Evolutionary conservation across 2,113 vertebrate genomes (phyloP), one percentile per base, ranked within the genome.

Genomic region (Lethenteron camtschaticum): DNA sequence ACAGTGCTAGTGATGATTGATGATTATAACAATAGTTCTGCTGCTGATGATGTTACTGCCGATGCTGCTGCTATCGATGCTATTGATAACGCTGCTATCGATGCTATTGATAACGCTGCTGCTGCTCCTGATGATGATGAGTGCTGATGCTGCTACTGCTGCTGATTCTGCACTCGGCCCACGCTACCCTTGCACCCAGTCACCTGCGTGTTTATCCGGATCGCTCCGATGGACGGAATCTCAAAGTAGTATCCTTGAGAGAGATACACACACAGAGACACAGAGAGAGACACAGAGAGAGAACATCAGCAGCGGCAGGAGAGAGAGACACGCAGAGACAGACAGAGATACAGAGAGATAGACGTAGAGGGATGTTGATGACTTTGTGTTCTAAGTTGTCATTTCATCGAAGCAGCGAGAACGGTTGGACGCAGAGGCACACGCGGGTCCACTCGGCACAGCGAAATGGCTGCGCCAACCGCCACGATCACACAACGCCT

Each of bases 121-220:
- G 41, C 41, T 41, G 41, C 41, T 41, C 6, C 41, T 41, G 41
- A 41, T 41, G 41, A 41, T 6, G 41, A 41, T 41, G 24, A 41
- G 24, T 41, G 24, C 3, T 41, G 24, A 41, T 41, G 24, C 3
- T 41, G 41, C 5, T 41, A 5, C 5, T 6, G 41, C 41, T 41
- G 41, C 41, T 41, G 41, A 41, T 41, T 41, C 41, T 41, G 41
- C 41, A 41, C 41, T 41, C 41, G 41, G 41, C 41, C 41, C 41
- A 41, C 41, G 41, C 41, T 41, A 5, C 41, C 41, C 41, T 41
- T 41, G 13, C 11, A 13, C 41, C 20, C 24, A 56, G 63, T 18
- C 74, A 96, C 92, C 89, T 97, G 92, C 0, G 92, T 97, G 84
- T 96, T 97, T 82, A 97, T 96, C 75, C 90, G 82, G 78, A 96